A percentile compares a stretch with the other conserved stretches of the same genome.
These are phyloP conservation scores for Luffia ferchaultella DNA, from an alignment of 2,888 invertebrate species.

Conservation along the genomic window DNA sequence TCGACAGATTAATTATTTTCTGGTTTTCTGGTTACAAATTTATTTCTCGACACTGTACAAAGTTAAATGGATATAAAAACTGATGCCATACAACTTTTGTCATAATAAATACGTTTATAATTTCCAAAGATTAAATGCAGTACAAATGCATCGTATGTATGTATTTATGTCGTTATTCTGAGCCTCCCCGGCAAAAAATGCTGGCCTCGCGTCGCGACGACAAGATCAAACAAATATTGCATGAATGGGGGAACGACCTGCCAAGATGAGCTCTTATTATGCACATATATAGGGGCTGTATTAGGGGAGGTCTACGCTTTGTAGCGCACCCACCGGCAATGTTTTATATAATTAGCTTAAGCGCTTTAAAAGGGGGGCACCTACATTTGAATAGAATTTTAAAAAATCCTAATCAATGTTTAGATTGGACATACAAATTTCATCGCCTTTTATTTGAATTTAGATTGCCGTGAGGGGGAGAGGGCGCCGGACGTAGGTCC, in stretches of 20 bases:
- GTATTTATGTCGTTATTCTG: no score
- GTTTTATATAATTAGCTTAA: constrained; percentile 62
- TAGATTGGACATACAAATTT: constrained; percentile 53
- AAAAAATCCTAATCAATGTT: constrained; percentile 54
- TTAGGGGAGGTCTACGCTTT: constrained; percentile 28
- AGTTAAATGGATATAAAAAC: no score
- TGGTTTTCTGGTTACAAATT: no score
- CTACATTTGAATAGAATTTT: constrained; percentile 36
- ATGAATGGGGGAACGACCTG: constrained; percentile 41
- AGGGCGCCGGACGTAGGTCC: constrained; percentile 7
- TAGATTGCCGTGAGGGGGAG: constrained; percentile 35
- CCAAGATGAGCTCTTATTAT: constrained; percentile 43
- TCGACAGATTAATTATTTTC: no score
- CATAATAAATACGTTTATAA: no score
- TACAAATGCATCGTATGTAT: no score
- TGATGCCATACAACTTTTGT: no score
- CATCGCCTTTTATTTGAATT: constrained; percentile 46
- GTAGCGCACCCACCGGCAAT: constrained; percentile 28
- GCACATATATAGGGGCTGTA: constrained; percentile 37
- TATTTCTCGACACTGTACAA: no score
- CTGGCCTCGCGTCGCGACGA: no score
- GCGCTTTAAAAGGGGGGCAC: constrained; percentile 48
- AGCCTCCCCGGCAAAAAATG: no score
- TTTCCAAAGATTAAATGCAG: no score
- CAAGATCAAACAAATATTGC: constrained; percentile 57